Percentiles rank a stretch among this genome's conserved stretches.
Conservation (phyloP, 2,888 invertebrate species). For the Lepidochitona cinerea region DNA sequence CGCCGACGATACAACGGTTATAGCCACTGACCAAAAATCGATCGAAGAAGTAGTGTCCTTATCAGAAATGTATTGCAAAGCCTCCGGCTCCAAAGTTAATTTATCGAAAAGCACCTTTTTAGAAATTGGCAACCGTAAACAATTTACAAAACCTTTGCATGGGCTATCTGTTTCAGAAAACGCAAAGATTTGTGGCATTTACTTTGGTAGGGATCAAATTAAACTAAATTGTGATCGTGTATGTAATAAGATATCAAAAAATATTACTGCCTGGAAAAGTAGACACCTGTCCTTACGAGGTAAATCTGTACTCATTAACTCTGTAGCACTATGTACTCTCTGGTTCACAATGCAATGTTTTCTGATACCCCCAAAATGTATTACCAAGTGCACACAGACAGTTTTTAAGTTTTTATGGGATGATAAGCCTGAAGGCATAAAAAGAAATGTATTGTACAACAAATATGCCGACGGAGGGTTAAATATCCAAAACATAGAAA, state of each 20-base stretch:
- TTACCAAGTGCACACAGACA: not conserved
- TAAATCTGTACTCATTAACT: not conserved
- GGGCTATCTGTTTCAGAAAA: not conserved
- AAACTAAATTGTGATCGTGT: not conserved
- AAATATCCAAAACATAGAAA: not conserved
- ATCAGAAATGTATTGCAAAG: slow-evolving; percentile 6
- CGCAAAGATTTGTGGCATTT: not conserved
- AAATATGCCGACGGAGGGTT: not conserved
- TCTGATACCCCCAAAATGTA: not conserved
- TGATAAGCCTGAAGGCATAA: not conserved
- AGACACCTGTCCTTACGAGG: not conserved
- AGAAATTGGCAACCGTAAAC: slow-evolving; percentile 30
- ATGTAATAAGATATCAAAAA: not conserved
- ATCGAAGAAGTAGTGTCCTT: not conserved
- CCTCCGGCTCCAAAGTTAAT: slow-evolving; percentile 29
- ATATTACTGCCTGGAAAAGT: not conserved
- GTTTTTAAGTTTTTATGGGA: slow-evolving; percentile 5
- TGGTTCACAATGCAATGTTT: not conserved
- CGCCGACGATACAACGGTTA: slow-evolving; percentile 17
- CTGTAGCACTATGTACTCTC: not conserved
- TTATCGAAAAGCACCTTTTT: slow-evolving; percentile 24
- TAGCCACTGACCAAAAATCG: slow-evolving; percentile 7
- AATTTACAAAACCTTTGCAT: not conserved
- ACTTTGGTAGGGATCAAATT: not conserved
- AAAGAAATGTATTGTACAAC: not conserved